Base-by-base conservation (phyloP, 2,888 invertebrate genomes). In the Lissonota sp. region DNA sequence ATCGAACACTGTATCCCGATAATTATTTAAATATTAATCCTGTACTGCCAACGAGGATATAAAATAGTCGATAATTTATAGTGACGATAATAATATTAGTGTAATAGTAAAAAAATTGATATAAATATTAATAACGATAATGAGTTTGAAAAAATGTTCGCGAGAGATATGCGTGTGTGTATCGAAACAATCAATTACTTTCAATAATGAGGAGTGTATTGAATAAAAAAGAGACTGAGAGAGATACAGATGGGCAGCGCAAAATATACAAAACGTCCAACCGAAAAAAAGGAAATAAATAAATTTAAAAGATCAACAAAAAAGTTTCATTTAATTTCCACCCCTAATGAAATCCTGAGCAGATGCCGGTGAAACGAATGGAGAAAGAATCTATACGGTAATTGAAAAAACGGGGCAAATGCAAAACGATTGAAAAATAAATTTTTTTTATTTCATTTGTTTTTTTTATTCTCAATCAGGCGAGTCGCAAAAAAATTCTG, bases 111-210 rank as follows among this genome's bases (percentile, higher is more conserved):
- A 83, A 70, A 84, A 80, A 85, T 79, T 79, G 60, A 84, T 84
- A 76, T 81, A 46, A 72, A 86, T 85, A 86, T 83, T 86, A 84
- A 85, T 87, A 88, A 86, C 85, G 71, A 53, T 58, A 78, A 57
- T 55, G 40, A 6, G 42, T 14, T 49, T 26, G 26, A 26, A 26
- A 71, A 70, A 44, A 53, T 39, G 12, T 51, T 42, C 53, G 58
- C 14, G 14, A 46, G 63, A 55, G 64, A 57, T 44, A 53, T 70
- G 75, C 69, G 75, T 77, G 83, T 87, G 85, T 88, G 85, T 89
- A 87, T 86, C 83, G 82, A 84, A 84, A 86, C 86, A 86, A 86
- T 87, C 87, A 86, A 88, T 87, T 87, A 86, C 77, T 84, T 86
- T 85, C 87, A 88, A 89, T 87, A 89, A 88, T 83, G 69, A 72